Conservation (phyloP, 2,113 vertebrate species). For the Sinocyclocheilus maitianheensis region DNA sequence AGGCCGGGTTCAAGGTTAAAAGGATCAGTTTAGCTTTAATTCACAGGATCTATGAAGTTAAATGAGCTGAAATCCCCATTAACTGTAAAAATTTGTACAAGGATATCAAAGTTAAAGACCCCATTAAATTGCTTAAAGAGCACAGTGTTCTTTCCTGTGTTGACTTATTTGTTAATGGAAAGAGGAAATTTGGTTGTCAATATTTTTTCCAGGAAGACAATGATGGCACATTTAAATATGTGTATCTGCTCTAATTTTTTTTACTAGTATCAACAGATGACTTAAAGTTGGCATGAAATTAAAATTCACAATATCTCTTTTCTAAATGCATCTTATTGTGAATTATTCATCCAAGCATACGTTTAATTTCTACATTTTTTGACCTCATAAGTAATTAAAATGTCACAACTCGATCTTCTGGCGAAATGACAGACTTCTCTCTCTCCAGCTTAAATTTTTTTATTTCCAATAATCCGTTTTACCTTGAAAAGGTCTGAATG, state of each 20-base stretch:
- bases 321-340: background rate
- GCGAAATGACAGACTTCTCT: too few relatives aligned
- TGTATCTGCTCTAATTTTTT: background rate
- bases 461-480: too few relatives aligned
- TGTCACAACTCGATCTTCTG: too few relatives aligned
- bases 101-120: background rate
- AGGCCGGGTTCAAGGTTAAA: slow-evolving; percentile 19
- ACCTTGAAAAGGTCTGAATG: too few relatives aligned
- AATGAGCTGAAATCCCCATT: background rate
- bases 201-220: background rate
- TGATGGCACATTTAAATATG: background rate
- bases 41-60: background rate
- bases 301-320: background rate
- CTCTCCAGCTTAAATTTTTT: too few relatives aligned
- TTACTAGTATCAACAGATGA: background rate
- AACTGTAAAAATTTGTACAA: background rate
- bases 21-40: background rate
- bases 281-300: background rate
- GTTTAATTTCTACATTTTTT: too few relatives aligned
- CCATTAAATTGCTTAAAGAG: background rate
- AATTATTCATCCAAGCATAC: background rate
- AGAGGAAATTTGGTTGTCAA: background rate
- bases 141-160: background rate
- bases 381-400: too few relatives aligned
- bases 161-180: background rate